Evolutionary conservation across 2,113 vertebrate species (phyloP), one percentile per base, ranked within the genome.

Genomic region (Megaptera novaeangliae): DNA sequence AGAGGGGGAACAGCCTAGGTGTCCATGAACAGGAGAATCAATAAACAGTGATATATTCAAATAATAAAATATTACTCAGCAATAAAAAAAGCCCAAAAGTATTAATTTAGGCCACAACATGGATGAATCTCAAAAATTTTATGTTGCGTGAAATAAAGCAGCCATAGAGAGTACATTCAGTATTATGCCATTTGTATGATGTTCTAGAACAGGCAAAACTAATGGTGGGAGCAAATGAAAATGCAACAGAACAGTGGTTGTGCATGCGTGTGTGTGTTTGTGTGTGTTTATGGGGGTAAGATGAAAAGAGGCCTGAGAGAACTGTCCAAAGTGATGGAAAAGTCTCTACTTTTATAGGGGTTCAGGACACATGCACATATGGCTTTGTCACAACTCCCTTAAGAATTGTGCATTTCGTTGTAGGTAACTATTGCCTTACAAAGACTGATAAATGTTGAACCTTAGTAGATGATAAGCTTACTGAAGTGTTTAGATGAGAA

Each of bases 341-440:
- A 41, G 25, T 86, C 94, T 44, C 59, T 78, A 0, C 66, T 34
- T 93, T 72, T 25, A 39, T 63, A 34, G 15, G 49, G 44, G 46
- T 93, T 78, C 69, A 88, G 49, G 34, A 11, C 74, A 29, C 8
- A 29, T 64, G 44, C 29, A 12, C 68, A 0, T 49, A 34, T 64
- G 41, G 71, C 91, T 85, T 89, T 17, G 29, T 74, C 27, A 46
- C 36, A 78, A 5, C 72, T 92, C 77, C 41, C 8, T 83, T 63
- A 75, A 81, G 44, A 94, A 64, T 25, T 66, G 14, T 81, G 3
- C 14, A 69, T 93, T 74, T 92, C 21, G 15, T 86, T 57, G 8
- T 77, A 68, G 77, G 25, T 88, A 91, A 75, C 74, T 94, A 82
- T 97, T 82, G 82, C 21, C 23, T 89, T 74, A n/a, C 74, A 97